A percentile compares a stretch with the other conserved stretches of the same genome.
Conservation (phyloP, 2,113 vertebrate species). For the Sinocyclocheilus grahami region DNA sequence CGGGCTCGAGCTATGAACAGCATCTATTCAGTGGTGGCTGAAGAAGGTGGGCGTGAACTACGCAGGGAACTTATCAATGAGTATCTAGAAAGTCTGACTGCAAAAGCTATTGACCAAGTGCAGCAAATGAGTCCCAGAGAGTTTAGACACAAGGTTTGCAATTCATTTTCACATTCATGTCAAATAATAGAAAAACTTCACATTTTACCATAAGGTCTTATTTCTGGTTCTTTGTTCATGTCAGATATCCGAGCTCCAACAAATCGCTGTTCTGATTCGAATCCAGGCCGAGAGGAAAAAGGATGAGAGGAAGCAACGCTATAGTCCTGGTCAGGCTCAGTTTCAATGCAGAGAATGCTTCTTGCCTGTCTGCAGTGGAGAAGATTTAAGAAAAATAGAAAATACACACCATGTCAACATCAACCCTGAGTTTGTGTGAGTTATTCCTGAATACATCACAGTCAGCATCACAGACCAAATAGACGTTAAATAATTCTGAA, state of each 20-base stretch:
- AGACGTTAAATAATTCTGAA: not conserved
- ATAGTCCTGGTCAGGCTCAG: constrained; percentile 52
- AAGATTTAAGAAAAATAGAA: constrained; percentile 82
- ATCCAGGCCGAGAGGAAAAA: constrained; percentile 50
- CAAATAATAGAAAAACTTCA: not conserved
- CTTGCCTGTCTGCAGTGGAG: constrained; percentile 71
- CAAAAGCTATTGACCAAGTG: constrained; percentile 75
- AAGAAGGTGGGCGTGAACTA: constrained; percentile 77
- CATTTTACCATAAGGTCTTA: no score
- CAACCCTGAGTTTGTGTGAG: constrained; percentile 85
- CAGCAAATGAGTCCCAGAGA: constrained; percentile 76
- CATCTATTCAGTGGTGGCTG: constrained; percentile 84
- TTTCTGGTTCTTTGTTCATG: not conserved
- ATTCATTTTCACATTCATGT: not conserved
- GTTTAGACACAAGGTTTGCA: constrained; percentile 69
- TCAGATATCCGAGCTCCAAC: constrained; percentile 83
- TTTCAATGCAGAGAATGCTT: constrained; percentile 82
- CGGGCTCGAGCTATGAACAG: constrained; percentile 84
- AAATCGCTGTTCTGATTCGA: constrained; percentile 35
- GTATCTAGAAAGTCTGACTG: constrained; percentile 78
- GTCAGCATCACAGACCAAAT: not conserved
- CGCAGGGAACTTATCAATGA: constrained; percentile 82
- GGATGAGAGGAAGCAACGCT: constrained; percentile 52
- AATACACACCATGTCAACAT: constrained; percentile 82
- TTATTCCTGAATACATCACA: not conserved